Base-by-base conservation (phyloP, 35 echinoderm and acorn worm species). In the Apostichopus parvimensis region DNA sequence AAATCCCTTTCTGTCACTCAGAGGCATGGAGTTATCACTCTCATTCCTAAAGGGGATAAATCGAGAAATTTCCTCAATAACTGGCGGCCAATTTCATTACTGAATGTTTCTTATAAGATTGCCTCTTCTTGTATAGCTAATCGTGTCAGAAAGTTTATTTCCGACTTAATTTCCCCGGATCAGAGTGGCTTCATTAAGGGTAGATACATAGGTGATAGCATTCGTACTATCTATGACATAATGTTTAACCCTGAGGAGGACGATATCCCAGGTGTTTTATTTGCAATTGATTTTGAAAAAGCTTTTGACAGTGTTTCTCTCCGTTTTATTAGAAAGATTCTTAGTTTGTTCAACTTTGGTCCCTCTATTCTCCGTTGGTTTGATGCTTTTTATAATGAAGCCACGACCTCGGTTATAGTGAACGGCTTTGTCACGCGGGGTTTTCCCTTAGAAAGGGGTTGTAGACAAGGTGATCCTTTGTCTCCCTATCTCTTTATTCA, bases 61-160 rank as follows among this genome's bases (percentile, higher is more conserved):
- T 20, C 56, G 9, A 8, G 5, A 9, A 13, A 8, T 61, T 25
- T 62, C 22, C 15, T 87, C 3, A 68, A 23, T 11, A 66, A 85
- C 56, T 61, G 85, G 85, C 65, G 85, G n/a, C 21, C 6, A 20
- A 83, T 83, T 83, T 56, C 55, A 10, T n/a, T 87, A 14, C 59
- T 87, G 7, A 87, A 70, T 87, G 85, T 68, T 9, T 65, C 57
- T 87, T 53, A 23, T 68, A 87, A 87, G 68, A 61, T 87, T 23
- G 55, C 58, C 13, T 72, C 57, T 52, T 14, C 55, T 9, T 87
- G 17, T 68, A 87, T 64, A 5, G 85, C 85, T 14, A 62, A 87
- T 17, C 86, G 86, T 10, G 70, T 70, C 9, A 68, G 52, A 88
- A 6, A 6, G 25, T 59, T 88, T 11, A 9, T 88, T 7, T 13